Base-by-base conservation (phyloP, 2,113 vertebrate species). In the Odobenus rosmarus region DNA sequence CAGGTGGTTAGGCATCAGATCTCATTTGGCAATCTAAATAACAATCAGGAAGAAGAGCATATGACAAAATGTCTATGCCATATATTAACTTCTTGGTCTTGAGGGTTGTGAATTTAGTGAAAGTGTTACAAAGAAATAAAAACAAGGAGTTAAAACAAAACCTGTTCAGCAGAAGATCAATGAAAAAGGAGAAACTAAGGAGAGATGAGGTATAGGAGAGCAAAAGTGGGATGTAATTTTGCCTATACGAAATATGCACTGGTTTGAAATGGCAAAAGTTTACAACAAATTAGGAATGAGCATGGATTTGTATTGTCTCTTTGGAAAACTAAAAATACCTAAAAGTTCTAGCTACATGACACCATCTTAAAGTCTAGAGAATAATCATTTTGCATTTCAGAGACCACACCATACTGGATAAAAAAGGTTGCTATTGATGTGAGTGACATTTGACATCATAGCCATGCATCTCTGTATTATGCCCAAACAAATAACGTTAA, bases 21-120 rank as follows among this genome's bases (percentile, higher is more conserved):
- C 28, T 11, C n/a, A 72, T 74, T 71, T 84, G 51, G 21, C 39
- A 94, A 55, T 88, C 18, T 80, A 12, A 94, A 80, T 62, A 88
- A n/a, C 23, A 86, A 83, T 31, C 53, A 21, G 36, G 49, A 74
- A 82, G 15, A 79, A 31, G 71, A 64, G 26, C 46, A 55, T 76
- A 16, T 62, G 36, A 39, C 51, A 71, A 57, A 77, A 77, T 84
- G 14, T 79, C 36, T 64, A 4, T 71, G 36, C 57, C 2, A 36
- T 5, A 33, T 16, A 80, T 36, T 82, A 18, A 33, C 42, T 64
- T 93, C 14, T 31, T 61, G 13, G 51, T 71, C 39, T 85, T 76
- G 1, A 69, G 1, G 4, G 26, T n/a, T 67, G 13, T 55, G 69
- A 90, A 90, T 7, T 95, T 83, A 83, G 31, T 69, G 42, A 26